A percentile compares a stretch with the other conserved stretches of the same genome.
phyloP scores from a whole-genome alignment of 2,797 vertebrate species.

The Oreochromis grahami region DNA sequence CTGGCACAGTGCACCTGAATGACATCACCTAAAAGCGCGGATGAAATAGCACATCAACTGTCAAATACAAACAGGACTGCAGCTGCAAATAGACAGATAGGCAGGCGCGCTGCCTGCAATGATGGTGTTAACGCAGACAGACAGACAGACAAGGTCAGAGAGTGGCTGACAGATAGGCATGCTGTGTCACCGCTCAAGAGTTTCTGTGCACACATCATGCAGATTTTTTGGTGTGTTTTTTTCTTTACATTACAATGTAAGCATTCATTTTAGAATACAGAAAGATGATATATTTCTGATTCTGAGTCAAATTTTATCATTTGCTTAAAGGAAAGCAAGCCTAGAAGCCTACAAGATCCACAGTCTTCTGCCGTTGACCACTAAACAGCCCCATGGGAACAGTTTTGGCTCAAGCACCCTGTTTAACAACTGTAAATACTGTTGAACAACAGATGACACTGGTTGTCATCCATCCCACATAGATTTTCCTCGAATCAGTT shows the following conservation, averaged over 20 bases:
- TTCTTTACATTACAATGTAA: neutral
- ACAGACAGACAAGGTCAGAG: slow-evolving; percentile 57
- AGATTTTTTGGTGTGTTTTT: neutral
- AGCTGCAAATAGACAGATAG: slow-evolving; percentile 66
- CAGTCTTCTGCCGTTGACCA: slow-evolving; percentile 8
- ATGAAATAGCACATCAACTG: slow-evolving; percentile 64
- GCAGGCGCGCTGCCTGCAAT: slow-evolving; percentile 29
- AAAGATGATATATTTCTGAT: neutral
- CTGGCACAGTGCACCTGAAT: slow-evolving; percentile 70
- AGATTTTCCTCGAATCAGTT: slow-evolving; percentile 5
- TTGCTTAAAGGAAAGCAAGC: neutral
- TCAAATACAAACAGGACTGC: slow-evolving; percentile 55
- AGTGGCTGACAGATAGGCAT: slow-evolving; percentile 30
- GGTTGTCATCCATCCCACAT: slow-evolving; percentile 18
- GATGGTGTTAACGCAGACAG: slow-evolving; percentile 53
- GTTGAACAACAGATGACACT: slow-evolving; percentile 27
- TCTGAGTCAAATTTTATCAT: neutral
- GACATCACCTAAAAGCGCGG: slow-evolving; percentile 60
- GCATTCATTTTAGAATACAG: neutral
- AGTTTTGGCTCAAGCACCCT: slow-evolving; percentile 15
- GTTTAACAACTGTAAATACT: slow-evolving; percentile 32
- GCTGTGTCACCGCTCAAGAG: slow-evolving; percentile 38
- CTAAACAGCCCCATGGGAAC: slow-evolving; percentile 16
- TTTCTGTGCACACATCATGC: neutral
- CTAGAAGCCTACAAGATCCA: neutral